Conservation (phyloP, 2,888 invertebrate genomes). For the Pachycephus smyrnensis region DNA sequence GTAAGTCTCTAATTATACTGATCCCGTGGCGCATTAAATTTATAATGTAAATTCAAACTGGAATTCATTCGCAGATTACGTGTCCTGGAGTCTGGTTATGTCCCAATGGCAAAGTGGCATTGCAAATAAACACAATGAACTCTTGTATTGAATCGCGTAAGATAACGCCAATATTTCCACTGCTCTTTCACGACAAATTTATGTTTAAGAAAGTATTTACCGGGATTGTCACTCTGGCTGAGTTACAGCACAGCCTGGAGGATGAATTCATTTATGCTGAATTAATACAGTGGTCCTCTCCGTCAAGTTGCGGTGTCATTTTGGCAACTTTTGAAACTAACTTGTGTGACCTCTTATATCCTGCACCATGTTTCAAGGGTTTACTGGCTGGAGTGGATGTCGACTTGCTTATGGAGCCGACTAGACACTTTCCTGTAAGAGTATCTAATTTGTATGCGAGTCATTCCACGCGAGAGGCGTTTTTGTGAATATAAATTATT, state of each 20-base stretch:
- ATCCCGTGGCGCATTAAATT: neutral
- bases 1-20: conserved; percentile 41
- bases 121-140: conserved; percentile 78
- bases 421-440: conserved; percentile 75
- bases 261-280: conserved; percentile 75
- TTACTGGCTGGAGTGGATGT: conserved; percentile 72
- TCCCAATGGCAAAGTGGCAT: conserved; percentile 80
- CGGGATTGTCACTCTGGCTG: conserved; percentile 64
- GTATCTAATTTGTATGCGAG: conserved; percentile 11
- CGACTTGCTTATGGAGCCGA: conserved; percentile 77
- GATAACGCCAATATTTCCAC: conserved; percentile 78
- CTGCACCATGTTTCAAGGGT: conserved; percentile 70
- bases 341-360: conserved; percentile 75
- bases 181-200: conserved; percentile 79
- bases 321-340: conserved; percentile 76
- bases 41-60: neutral
- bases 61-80: conserved; percentile 71
- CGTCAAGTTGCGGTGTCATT: conserved; percentile 65
- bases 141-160: conserved; percentile 77
- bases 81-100: conserved; percentile 91
- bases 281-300: conserved; percentile 73
- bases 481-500: conserved; percentile 28
- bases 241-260: conserved; percentile 69
- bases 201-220: conserved; percentile 74
- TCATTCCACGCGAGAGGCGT: neutral